Conservation (phyloP, 2,113 vertebrate genomes). For the Plestiodon gilberti region DNA sequence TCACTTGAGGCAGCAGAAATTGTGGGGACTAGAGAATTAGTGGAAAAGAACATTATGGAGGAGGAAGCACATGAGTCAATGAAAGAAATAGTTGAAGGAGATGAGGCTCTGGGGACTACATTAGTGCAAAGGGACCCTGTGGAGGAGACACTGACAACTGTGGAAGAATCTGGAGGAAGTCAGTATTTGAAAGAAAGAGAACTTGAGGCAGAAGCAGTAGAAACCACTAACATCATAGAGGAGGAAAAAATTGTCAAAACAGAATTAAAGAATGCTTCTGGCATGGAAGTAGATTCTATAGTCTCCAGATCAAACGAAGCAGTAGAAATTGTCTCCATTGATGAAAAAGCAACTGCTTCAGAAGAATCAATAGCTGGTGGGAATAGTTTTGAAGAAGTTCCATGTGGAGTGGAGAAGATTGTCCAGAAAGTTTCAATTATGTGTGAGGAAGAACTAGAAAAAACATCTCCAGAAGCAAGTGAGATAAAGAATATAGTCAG, state of each 20-base stretch:
- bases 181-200: not conserved
- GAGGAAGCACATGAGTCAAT: not conserved
- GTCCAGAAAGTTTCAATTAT: accelerated
- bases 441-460: not conserved
- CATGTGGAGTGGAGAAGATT: not conserved
- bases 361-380: not conserved
- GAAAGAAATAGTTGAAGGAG: not conserved
- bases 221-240: not conserved
- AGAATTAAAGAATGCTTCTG: not conserved
- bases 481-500: not conserved
- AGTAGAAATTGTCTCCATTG: accelerated
- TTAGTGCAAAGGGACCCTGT: not conserved
- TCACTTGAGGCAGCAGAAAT: not conserved
- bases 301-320: not conserved
- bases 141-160: not conserved
- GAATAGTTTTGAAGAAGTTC: not conserved
- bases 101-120: not conserved
- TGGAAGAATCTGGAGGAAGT: not conserved
- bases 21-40: not conserved
- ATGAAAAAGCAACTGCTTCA: not conserved
- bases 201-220: not conserved
- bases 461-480: not conserved
- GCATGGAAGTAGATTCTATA: not conserved
- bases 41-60: not conserved
- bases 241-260: not conserved